These are phyloP conservation scores for Sebastes nivosus DNA, from an alignment of 2,797 vertebrate genomes.

Conservation along the genomic window DNA sequence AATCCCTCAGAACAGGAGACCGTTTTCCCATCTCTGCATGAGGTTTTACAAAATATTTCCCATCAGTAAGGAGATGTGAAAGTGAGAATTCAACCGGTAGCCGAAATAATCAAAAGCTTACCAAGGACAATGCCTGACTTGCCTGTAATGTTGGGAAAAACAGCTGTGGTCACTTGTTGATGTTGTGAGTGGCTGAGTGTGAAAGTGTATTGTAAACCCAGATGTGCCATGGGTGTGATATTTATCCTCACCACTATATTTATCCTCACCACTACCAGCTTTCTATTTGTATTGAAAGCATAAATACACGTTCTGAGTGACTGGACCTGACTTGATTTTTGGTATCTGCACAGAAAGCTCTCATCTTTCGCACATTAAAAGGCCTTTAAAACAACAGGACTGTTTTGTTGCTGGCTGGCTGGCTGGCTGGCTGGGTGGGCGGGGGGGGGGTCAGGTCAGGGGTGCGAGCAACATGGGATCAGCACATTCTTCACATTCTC, in stretches of 20 bases:
- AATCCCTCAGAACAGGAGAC: slow-evolving; percentile 1
- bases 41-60: slow-evolving; percentile 14
- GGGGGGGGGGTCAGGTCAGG: slow-evolving; percentile 57
- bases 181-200: not conserved
- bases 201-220: not conserved
- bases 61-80: not conserved
- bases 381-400: slow-evolving; percentile 64
- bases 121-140: not conserved
- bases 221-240: not conserved
- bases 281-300: not conserved
- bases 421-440: not conserved
- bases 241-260: not conserved
- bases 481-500: slow-evolving; percentile 83
- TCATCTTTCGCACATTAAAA: slow-evolving; percentile 62
- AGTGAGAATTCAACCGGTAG: not conserved
- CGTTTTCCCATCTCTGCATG: not conserved
- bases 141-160: not conserved
- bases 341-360: slow-evolving; percentile 25
- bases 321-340: slow-evolving; percentile 15
- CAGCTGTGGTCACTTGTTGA: slow-evolving; percentile 3
- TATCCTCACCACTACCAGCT: not conserved
- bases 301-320: not conserved
- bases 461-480: slow-evolving; percentile 69
- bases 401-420: slow-evolving; percentile 60
- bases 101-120: slow-evolving; percentile 17